These are phyloP conservation scores for Herpailurus yagouaroundi DNA, from an alignment of 2,113 vertebrate species.

Conservation along the genomic window DNA sequence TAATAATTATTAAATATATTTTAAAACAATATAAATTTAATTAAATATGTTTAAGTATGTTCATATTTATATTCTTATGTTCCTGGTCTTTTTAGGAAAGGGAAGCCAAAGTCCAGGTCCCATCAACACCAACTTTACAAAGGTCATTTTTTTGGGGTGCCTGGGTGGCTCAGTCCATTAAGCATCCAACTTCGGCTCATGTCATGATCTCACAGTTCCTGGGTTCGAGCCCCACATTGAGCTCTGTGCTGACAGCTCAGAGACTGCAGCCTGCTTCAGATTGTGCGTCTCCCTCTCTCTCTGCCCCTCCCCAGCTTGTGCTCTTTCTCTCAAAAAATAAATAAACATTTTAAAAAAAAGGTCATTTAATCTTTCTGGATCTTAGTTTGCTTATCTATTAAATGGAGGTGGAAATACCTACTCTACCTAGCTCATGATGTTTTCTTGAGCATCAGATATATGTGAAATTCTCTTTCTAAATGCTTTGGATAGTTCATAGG, in stretches of 20 bases:
- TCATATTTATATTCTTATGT: background rate
- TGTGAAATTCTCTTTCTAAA: background rate
- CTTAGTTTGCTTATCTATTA: constrained; percentile 12
- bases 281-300: no score
- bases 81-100: background rate
- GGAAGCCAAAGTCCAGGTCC: background rate
- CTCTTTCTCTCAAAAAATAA: no score
- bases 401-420: background rate
- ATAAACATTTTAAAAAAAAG: background rate
- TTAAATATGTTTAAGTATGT: background rate
- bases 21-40: background rate
- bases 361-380: background rate
- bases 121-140: background rate
- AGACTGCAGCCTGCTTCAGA: no score
- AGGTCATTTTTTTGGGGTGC: background rate
- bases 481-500: background rate
- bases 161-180: no score
- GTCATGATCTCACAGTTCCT: no score
- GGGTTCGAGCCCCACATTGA: no score
- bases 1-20: background rate
- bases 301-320: no score
- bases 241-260: no score
- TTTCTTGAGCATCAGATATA: background rate
- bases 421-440: background rate
- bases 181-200: no score